Conservation (phyloP, 2,888 invertebrate species). For the Meteorus cinctellus region DNA sequence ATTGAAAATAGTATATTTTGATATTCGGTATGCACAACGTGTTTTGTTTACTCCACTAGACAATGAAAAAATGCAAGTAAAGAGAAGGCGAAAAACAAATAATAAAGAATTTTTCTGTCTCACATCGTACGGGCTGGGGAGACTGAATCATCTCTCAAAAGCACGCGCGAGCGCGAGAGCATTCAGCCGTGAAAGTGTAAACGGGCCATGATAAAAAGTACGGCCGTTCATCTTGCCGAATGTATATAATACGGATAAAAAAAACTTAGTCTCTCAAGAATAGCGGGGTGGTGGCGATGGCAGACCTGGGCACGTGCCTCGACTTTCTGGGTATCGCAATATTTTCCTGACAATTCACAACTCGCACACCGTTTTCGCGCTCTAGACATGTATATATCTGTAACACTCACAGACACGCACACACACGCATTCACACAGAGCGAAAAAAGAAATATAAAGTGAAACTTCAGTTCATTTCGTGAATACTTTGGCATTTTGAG, state of each 20-base stretch:
- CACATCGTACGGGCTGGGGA: neutral
- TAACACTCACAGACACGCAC: neutral
- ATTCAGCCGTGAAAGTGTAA: slow-evolving; percentile 41
- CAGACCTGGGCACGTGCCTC: slow-evolving; percentile 38
- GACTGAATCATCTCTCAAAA: slow-evolving; percentile 31
- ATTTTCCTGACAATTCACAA: slow-evolving; percentile 28
- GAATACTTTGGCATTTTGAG: neutral
- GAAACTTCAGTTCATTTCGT: neutral
- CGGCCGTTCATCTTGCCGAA: slow-evolving; percentile 34
- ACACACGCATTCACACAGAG: neutral
- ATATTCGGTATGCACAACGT: slow-evolving; percentile 14
- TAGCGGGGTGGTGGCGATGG: neutral
- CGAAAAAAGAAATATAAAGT: neutral
- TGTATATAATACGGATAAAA: slow-evolving; percentile 15
- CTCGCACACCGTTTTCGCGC: neutral
- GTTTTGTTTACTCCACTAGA: slow-evolving; percentile 1
- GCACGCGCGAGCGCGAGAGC: slow-evolving; percentile 22
- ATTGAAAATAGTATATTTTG: neutral
- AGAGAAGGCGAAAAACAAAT: slow-evolving; percentile 47
- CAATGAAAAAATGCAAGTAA: neutral
- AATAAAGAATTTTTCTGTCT: slow-evolving; percentile 20
- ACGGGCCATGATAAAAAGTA: slow-evolving; percentile 38
- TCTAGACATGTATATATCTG: neutral
- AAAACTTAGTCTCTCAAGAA: neutral
- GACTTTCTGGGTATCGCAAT: slow-evolving; percentile 37